Evolutionary conservation across 2,888 invertebrate genomes (phyloP), one percentile per base, ranked within the genome.

Genomic region (Holacanthella duospinosa): DNA sequence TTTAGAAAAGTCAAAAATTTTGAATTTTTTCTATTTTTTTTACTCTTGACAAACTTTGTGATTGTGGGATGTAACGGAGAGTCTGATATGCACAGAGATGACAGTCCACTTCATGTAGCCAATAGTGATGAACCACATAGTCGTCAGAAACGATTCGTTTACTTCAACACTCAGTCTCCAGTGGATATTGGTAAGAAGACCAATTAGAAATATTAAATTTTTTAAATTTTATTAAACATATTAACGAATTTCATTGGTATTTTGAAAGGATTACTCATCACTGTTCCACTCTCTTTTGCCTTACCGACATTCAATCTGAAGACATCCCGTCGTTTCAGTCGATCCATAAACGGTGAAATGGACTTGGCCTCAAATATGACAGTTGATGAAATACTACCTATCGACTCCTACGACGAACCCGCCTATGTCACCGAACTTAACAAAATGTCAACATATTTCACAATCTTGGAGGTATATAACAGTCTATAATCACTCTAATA

Each of bases 141-240:
- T 43, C 67, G 73, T 21, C 71, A 73, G 61, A 73, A 73, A 62
- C 68, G 73, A 6, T 73, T 72, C 62, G 67, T 73, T 58, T 73
- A 71, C 53, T 72, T 73, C 64, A 73, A 73, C 62, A 71, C 72
- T 21, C 71, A 72, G 43, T 71, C 73, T 3, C 73, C 73, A 1
- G 71, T 73, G 27, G 72, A 73, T 61, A 72, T 73, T 59, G 73
- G 73, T 72, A 64, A 70, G 4, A 48, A 48, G n/a, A 48, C n/a
- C 6, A n/a, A 4, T n/a, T 48, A 4, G 12, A 48, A 48, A 21
- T 21, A n/a, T 21, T 21, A 4, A 48, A 48, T 4, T n/a, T 48
- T 48, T n/a, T 48, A 48, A 21, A 9, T n/a, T n/a, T 21, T 36
- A 12, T 36, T 12, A 36, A 36, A 12, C 6, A 36, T 36, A 12